These are phyloP conservation scores for Apocheima hispidaria DNA, from an alignment of 2,888 invertebrate species.

Conservation along the genomic window DNA sequence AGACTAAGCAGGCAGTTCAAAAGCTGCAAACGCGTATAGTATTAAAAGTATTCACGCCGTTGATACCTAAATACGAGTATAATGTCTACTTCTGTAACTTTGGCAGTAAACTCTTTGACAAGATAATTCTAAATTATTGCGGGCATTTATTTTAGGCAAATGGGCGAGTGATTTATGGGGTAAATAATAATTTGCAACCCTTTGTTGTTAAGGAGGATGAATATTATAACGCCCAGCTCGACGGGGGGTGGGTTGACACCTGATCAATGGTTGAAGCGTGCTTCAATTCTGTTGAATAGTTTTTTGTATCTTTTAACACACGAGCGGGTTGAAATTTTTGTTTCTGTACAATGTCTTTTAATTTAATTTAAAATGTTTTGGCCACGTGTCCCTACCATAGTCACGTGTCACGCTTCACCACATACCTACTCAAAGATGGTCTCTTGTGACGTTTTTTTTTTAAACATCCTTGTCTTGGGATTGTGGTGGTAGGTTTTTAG, in stretches of 20 bases:
- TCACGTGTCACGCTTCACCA: slow-evolving; percentile 59
- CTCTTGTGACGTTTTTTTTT: background rate
- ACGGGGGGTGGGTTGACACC: slow-evolving; percentile 68
- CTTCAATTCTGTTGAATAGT: slow-evolving; percentile 43
- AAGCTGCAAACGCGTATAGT: slow-evolving; percentile 5
- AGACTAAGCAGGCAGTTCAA: slow-evolving; percentile 16
- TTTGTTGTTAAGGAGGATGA: slow-evolving; percentile 65
- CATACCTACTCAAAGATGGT: slow-evolving; percentile 2
- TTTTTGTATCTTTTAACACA: slow-evolving; percentile 36
- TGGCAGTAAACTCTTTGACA: slow-evolving; percentile 54
- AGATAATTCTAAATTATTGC: slow-evolving; percentile 82
- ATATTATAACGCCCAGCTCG: slow-evolving; percentile 63
- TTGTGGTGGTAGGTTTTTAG: too few species aligned
- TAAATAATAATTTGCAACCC: slow-evolving; percentile 85
- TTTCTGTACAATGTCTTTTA: slow-evolving; percentile 25
- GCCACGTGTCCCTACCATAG: slow-evolving; percentile 57
- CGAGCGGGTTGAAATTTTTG: slow-evolving; percentile 3
- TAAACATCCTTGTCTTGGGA: background rate
- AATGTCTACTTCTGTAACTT: slow-evolving; percentile 5
- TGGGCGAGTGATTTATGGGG: slow-evolving; percentile 76
- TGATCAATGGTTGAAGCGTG: slow-evolving; percentile 66
- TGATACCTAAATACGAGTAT: background rate
- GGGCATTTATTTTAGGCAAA: slow-evolving; percentile 75
- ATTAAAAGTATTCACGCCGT: slow-evolving; percentile 10
- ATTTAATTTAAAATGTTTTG: slow-evolving; percentile 33